Base-by-base conservation (phyloP, 2,797 vertebrate species). In the Diglossa cyanea region DNA sequence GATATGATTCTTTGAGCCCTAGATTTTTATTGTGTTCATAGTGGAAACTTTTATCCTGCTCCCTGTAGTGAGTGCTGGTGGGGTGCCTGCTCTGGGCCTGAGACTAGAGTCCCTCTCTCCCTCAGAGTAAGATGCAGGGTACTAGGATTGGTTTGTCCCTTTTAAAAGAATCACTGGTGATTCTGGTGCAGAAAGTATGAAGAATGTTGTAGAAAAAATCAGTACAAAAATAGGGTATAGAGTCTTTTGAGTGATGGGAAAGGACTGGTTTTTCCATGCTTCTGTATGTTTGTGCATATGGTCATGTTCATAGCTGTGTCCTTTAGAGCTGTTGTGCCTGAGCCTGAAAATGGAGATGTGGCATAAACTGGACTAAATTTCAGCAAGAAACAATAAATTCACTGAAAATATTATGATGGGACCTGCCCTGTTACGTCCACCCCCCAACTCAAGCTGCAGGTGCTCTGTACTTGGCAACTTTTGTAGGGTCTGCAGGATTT, bases 61-160 rank as follows among this genome's bases (percentile, higher is more conserved):
- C 16, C 7, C 16, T 60, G 45, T 33, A 75, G 9, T 0, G 0
- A 39, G 10, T 30, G 23, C n/a, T 39, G 62, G 2, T n/a, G n/a
- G 11, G n/a, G 2, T 45, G 12, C n/a, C 23, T 75, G 45, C n/a
- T 67, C 45, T 44, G n/a, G 28, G 19, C 7, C 15, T 42, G 51
- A 25, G 17, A 7, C 60, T n/a, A 10, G 45, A 51, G 39, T 53
- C 13, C 16, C 33, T 75, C 24, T 37, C 4, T 8, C 12, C 3
- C 8, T 67, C 28, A 7, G 23, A 60, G 10, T 28, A 39, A 24
- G 6, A 24, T n/a, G 5, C n/a, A 44, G 24, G 45, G n/a, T 7
- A 12, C 45, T 75, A 39, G 28, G 10, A 3, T 19, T 45, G 28
- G 8, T 39, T 67, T 67, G 28, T 17, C 13, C 16, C 33, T 76